phyloP scores from a whole-genome alignment of 2,113 vertebrate genomes.

The Psephotus haematonotus region DNA sequence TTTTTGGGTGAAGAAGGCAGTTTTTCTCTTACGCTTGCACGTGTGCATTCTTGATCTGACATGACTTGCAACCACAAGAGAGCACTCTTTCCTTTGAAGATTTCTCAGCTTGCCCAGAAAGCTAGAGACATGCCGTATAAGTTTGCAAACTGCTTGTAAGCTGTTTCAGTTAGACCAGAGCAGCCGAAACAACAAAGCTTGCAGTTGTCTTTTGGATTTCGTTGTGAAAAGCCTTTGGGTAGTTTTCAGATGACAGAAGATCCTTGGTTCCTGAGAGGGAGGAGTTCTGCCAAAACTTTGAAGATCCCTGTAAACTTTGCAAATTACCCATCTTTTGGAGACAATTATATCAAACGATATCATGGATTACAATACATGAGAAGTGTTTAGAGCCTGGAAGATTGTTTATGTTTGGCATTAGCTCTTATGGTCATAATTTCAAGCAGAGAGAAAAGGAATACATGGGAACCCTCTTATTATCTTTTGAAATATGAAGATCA shows the following conservation, averaged over 20 bases:
- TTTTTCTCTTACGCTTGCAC: neutral
- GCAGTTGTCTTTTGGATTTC: conserved; percentile 64
- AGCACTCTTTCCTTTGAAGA: conserved; percentile 74
- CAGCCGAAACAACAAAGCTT: conserved; percentile 71
- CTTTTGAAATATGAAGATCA: conserved; percentile 76
- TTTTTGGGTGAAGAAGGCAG: neutral
- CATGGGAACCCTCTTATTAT: conserved; percentile 66
- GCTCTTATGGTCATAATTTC: conserved; percentile 62
- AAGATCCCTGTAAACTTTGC: conserved; percentile 55
- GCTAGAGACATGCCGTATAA: conserved; percentile 28
- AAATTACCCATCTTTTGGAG: conserved; percentile 65
- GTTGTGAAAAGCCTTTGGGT: conserved; percentile 65
- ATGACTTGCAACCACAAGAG: conserved; percentile 74
- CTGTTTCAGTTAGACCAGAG: conserved; percentile 62
- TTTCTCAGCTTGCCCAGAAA: conserved; percentile 55
- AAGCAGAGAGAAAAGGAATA: conserved; percentile 46
- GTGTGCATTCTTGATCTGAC: conserved; percentile 37
- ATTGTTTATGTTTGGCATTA: conserved; percentile 67
- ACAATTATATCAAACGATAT: conserved; percentile 68
- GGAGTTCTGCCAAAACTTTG: conserved; percentile 61
- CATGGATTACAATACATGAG: conserved; percentile 66
- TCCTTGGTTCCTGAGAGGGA: conserved; percentile 63
- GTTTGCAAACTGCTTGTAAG: conserved; percentile 69
- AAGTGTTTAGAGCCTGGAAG: conserved; percentile 66
- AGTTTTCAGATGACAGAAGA: conserved; percentile 63